Conservation (phyloP, 2,113 vertebrate genomes). For the Aegotheles bennettii region DNA sequence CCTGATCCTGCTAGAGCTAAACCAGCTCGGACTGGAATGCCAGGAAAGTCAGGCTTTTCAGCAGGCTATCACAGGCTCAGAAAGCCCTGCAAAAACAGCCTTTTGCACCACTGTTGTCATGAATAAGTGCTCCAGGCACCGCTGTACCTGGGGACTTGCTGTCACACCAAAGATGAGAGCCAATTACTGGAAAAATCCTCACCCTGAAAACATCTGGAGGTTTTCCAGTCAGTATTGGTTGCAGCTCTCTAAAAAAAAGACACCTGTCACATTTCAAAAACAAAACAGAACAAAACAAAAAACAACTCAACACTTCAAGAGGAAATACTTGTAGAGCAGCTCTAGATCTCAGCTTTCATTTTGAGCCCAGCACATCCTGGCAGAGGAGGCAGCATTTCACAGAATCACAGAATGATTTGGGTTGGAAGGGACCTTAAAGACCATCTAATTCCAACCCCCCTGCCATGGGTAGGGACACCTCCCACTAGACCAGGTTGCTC, state of each 20-base stretch:
- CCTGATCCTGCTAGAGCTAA: background rate
- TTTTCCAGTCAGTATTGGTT: background rate
- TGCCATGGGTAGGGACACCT: too few species aligned
- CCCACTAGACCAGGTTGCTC: too few species aligned
- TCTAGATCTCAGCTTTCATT: background rate
- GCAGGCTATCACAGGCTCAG: background rate
- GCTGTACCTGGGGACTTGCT: background rate
- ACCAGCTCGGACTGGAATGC: background rate
- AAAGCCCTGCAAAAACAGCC: background rate
- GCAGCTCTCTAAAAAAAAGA: background rate
- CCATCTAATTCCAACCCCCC: too few species aligned
- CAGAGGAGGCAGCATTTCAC: background rate
- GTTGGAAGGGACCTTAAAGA: too few species aligned
- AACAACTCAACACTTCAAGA: accelerated
- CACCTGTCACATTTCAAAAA: background rate
- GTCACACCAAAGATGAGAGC: background rate
- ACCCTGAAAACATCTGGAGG: background rate
- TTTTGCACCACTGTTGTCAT: background rate
- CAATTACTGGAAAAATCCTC: background rate
- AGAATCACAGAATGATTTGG: too few species aligned
- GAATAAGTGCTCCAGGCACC: background rate
- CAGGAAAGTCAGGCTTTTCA: background rate
- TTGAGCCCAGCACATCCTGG: background rate
- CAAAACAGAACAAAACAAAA: background rate
- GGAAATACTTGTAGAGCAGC: background rate